Base-by-base conservation (phyloP, 2,797 vertebrate genomes). In the Luscinia luscinia region DNA sequence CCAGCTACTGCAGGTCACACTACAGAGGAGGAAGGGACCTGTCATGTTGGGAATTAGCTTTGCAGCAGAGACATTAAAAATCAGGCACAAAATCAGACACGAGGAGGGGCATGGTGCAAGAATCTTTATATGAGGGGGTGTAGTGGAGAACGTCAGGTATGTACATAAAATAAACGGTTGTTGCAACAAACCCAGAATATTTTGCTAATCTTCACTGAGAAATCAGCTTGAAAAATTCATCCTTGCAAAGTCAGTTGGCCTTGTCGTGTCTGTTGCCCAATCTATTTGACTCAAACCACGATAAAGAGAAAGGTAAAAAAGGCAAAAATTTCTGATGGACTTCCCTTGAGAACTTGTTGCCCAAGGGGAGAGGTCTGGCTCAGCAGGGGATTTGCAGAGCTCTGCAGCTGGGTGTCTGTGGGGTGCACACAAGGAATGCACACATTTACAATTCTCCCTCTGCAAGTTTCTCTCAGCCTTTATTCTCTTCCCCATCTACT, bases 181-280 rank as follows among this genome's bases (percentile, higher is more conserved):
- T 66, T 95, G 92, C 86, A 84, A 94, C 77, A 94, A 96, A 87
- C 36, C 8, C 46, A 46, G 70, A 90, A 84, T 96, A 84, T 89
- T 96, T 94, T 72, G 64, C 77, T 96, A 95, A 96, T 92, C 93
- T 94, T 90, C 57, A 28, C 38, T 73, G 48, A 81, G 63, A 92
- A 92, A 96, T 96, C 93, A 93, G 86, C 45, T 67, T 64, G 81
- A 90, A 93, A 89, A 90, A 94, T 82, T 90, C 63, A 84, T 84
- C 49, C 15, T 41, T 90, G 75, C 63, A 74, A 89, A 91, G 76
- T 94, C 83, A 88, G 59, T 48, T 90, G 52, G 32, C 22, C 67
- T 48, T 96, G 77, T 86, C 52, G 26, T 46, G 23, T 84, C 66
- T 82, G 41, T 96, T 96, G 59, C 83, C 43, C 85, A 94, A 96